phyloP scores from a whole-genome alignment of 2,113 vertebrate genomes.

The Hymenochirus boettgeri region DNA sequence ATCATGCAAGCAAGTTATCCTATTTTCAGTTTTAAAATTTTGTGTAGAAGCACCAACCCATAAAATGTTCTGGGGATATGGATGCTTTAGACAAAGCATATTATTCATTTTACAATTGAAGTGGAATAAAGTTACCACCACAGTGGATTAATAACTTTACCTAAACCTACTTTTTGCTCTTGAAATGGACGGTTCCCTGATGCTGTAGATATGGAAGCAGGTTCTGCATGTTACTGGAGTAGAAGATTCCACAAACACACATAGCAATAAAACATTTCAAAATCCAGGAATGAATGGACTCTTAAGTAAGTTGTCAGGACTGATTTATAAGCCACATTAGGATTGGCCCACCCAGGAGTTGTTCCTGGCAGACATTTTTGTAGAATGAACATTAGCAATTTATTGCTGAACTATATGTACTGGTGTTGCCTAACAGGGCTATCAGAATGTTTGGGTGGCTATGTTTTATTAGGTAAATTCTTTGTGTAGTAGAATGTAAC shows the following conservation, averaged over 20 bases:
- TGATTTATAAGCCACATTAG: conserved; percentile 28
- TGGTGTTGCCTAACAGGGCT: conserved; percentile 3
- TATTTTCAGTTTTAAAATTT: no score
- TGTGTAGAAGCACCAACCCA: no score
- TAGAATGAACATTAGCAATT: conserved; percentile 9
- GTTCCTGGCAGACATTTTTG: conserved; percentile 20
- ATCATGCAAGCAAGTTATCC: no score
- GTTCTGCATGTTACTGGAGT: neutral
- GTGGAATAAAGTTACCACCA: no score
- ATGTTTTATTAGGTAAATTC: conserved; percentile 4
- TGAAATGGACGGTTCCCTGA: no score
- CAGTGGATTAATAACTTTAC: no score
- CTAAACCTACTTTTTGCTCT: no score
- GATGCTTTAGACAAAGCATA: no score
- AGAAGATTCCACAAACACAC: neutral
- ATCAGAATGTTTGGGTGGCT: conserved; percentile 2
- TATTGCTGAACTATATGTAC: neutral
- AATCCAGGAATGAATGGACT: conserved; percentile 11
- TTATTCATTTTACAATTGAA: no score
- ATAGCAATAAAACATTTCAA: neutral
- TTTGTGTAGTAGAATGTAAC: conserved; percentile 1
- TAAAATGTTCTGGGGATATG: no score
- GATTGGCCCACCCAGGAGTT: conserved; percentile 31
- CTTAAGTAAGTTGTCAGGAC: conserved; percentile 3
- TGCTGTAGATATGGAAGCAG: neutral